Percentiles rank a stretch among this genome's conserved stretches.
These are phyloP conservation scores for Pachycephus smyrnensis DNA, from an alignment of 2,888 invertebrate species.

Conservation along the genomic window DNA sequence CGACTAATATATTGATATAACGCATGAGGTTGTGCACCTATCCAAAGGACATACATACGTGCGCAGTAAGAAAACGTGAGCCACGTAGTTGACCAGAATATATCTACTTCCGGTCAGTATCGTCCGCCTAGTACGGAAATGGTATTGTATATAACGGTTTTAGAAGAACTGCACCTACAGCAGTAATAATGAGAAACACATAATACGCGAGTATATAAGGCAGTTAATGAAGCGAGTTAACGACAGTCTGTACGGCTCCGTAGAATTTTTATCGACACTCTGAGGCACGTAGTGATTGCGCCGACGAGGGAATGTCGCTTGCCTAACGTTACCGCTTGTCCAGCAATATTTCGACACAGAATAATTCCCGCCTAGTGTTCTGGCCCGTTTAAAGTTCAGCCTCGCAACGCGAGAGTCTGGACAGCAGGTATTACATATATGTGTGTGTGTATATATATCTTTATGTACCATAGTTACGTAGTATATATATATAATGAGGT, in stretches of 20 bases:
- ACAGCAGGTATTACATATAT: background rate
- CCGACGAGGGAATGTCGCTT: background rate
- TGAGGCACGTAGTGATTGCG: background rate
- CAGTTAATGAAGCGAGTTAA: background rate
- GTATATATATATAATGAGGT: background rate
- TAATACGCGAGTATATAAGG: background rate
- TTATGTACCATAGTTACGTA: background rate
- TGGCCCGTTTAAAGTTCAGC: background rate
- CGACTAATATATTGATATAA: too few relatives aligned
- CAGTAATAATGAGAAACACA: background rate
- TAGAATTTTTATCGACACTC: background rate
- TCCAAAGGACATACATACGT: background rate
- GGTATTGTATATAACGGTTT: background rate
- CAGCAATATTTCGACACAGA: background rate
- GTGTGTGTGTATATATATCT: too few relatives aligned
- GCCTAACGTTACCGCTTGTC: background rate
- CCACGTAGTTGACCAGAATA: background rate
- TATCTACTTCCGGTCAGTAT: background rate
- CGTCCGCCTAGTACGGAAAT: background rate
- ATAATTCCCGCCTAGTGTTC: constrained; percentile 1
- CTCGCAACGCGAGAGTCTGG: background rate
- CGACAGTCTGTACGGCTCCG: background rate
- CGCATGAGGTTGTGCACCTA: background rate
- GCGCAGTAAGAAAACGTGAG: background rate
- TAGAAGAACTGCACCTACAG: background rate